These are phyloP conservation scores for Mesoligia furuncula DNA, from an alignment of 2,888 invertebrate genomes.

Conservation along the genomic window DNA sequence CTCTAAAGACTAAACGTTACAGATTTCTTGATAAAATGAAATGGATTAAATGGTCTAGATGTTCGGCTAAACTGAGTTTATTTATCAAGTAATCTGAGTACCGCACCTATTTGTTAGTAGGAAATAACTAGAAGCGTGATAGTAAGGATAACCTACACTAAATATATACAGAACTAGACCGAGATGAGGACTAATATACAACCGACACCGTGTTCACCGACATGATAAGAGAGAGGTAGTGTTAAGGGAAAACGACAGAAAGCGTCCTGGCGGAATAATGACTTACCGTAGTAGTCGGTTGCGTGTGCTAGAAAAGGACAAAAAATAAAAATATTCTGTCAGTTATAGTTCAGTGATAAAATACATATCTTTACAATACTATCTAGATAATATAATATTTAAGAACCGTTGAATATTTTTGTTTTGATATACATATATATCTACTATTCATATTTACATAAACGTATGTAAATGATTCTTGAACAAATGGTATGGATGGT, in stretches of 20 bases:
- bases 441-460: conserved; percentile 61
- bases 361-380: conserved; percentile 64
- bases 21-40: conserved; percentile 84
- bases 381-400: conserved; percentile 40
- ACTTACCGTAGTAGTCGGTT: conserved; percentile 99
- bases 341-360: conserved; percentile 72
- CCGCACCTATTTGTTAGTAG: conserved; percentile 86
- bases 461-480: conserved; percentile 60
- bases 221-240: conserved; percentile 74
- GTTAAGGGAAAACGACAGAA: conserved; percentile 79
- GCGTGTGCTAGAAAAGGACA: conserved; percentile 95
- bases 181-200: conserved; percentile 79
- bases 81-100: conserved; percentile 86
- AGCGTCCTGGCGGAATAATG: conserved; percentile 92
- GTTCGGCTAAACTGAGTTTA: conserved; percentile 45
- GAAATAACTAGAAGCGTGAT: conserved; percentile 88
- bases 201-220: conserved; percentile 87
- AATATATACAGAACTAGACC: conserved; percentile 84
- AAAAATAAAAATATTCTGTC: conserved; percentile 86
- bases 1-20: conserved; percentile 70
- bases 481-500: conserved; percentile 68
- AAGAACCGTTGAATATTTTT: conserved; percentile 65
- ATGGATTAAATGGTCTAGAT: conserved; percentile 61
- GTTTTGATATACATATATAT: conserved; percentile 60
- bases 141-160: conserved; percentile 77